Evolutionary conservation across 1,140 invertebrate species (phyloP), one percentile per base, ranked within the genome.

Genomic region (Hetaerina americana): DNA sequence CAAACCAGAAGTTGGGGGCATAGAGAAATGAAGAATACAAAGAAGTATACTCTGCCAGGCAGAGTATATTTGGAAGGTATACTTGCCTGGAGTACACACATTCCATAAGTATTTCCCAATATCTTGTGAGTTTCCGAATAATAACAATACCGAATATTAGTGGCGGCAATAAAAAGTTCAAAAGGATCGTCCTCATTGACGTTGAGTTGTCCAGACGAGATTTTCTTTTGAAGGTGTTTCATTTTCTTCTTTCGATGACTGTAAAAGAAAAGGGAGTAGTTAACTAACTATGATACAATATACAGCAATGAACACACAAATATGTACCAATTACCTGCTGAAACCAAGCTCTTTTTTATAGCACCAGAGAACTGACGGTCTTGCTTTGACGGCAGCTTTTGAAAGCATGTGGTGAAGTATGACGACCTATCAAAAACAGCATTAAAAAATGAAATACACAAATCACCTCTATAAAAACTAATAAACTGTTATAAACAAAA

Each of bases 51-150:
- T n/a, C n/a, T n/a, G n/a, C n/a, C n/a, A n/a, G n/a, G n/a, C n/a
- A n/a, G n/a, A n/a, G n/a, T n/a, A n/a, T n/a, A n/a, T n/a, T n/a
- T 40, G 31, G 31, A 40, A 40, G 31, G 18, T 67, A 18, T 72
- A 74, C 49, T 75, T 82, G 92, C 91, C 86, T 98, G 96, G 72
- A 99, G 83, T 72, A 99, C 89, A 83, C 95, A 96, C 86, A 98
- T 97, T 71, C 96, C 96, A 84, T 92, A 99, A 0, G 97, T 99
- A 75, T 97, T 95, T 70, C 98, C 98, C 0, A 99, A 85, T 79
- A 99, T 98, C 78, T 96, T 96, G 80, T 99, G 95, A 8, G 97
- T 98, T 81, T 99, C 97, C 2, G 90, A 89, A 81, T 99, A 99
- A 82, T 99, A 99, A 81, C 96, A 93, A 76, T 97, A 99, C 72